Evolutionary conservation across 1,140 invertebrate genomes (phyloP).

Genomic region (Habropoda laboriosa): DNA sequence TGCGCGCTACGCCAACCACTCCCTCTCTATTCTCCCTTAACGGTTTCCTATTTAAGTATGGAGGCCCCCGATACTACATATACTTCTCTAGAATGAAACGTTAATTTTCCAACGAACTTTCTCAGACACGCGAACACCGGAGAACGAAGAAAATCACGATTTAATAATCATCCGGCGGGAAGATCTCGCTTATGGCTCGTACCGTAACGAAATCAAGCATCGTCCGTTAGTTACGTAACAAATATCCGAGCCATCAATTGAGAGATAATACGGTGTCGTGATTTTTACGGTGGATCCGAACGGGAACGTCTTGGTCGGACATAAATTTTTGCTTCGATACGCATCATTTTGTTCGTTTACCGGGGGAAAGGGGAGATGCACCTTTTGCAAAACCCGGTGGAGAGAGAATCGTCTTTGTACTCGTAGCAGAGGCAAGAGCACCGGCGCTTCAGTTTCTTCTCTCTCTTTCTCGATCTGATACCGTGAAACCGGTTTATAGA

Average conservation of each 20-base stretch:
- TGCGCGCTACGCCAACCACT: too few relatives aligned
- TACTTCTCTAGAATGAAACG: too few relatives aligned
- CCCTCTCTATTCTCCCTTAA: too few relatives aligned
- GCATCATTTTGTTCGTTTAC: conserved; percentile 10
- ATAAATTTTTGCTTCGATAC: conserved; percentile 19
- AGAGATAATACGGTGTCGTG: not conserved
- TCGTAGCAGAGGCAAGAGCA: not conserved
- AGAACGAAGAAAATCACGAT: not conserved
- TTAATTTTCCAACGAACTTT: too few relatives aligned
- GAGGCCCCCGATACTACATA: too few relatives aligned
- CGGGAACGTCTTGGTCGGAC: not conserved
- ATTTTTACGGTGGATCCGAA: not conserved
- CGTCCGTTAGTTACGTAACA: not conserved
- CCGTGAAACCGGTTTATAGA: conserved; percentile 47
- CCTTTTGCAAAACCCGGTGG: not conserved
- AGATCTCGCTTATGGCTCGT: not conserved
- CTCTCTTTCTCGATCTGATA: conserved; percentile 41
- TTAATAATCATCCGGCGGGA: not conserved
- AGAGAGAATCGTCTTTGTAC: conserved; percentile 16
- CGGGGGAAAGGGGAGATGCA: not conserved
- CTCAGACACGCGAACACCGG: too few relatives aligned
- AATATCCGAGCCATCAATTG: not conserved
- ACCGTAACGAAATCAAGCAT: not conserved
- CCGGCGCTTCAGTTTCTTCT: conserved; percentile 8
- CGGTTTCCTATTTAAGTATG: too few relatives aligned